Base-by-base conservation (phyloP, 2,888 invertebrate species). In the Lasioglossum oenotherae region DNA sequence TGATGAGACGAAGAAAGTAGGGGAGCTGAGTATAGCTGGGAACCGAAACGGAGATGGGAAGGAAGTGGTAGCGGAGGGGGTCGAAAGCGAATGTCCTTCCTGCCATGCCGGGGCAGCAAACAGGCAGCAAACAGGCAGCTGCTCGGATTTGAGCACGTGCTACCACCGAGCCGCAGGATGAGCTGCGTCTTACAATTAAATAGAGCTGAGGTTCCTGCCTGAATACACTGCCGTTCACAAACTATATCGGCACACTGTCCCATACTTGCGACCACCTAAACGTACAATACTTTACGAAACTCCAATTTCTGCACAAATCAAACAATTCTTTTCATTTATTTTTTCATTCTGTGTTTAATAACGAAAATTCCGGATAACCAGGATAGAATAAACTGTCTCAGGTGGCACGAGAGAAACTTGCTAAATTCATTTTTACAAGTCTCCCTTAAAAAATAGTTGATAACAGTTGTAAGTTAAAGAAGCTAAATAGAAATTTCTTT, bases 101-200 rank as follows among this genome's bases (percentile, higher is more conserved):
- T 93, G 92, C 81, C 90, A 89, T 23, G 10, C 53, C 53, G 53
- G 53, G 23, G 53, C 23, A 53, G 53, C 53, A 53, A 53, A 89
- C 89, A 87, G 91, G 92, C 94, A 94, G 94, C 94, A 53, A 53
- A 89, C 89, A 87, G 90, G 92, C 94, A 94, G 94, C 94, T 94
- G 94, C 93, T 92, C 92, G 92, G 94, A 94, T 94, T 94, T 93
- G 92, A 93, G 94, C 94, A 94, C 94, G 94, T 94, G 94, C 94
- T 93, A 92, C 93, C 93, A 93, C 93, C 91, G 92, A 90, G 88
- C 84, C 60, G 85, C 75, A 82, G 85, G 88, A 83, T 80, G 81
- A 80, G 84, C 82, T 49, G 57, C 77, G 81, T 81, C 78, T 85
- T 78, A 60, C 60, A 60, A 60, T 60, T 60, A 74, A 81, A 80